Percentiles rank a stretch among this genome's conserved stretches.
These are phyloP conservation scores for Melitaea athalia DNA, from an alignment of 2,888 invertebrate species.

Conservation along the genomic window DNA sequence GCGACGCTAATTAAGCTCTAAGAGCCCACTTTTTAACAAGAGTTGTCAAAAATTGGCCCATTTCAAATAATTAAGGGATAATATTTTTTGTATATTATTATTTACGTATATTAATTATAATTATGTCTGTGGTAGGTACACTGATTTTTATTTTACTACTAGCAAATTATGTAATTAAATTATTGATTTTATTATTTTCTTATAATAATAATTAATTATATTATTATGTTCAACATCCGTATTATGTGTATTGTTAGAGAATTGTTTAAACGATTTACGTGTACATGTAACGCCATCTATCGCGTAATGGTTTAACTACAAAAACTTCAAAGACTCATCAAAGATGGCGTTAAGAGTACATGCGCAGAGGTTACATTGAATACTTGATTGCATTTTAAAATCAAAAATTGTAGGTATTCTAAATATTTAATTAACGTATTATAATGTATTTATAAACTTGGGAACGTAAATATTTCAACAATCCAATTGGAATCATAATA, in stretches of 20 bases:
- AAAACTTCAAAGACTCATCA: constrained; percentile 8
- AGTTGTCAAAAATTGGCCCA: no score
- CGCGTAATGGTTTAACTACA: constrained; percentile 15
- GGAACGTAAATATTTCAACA: background rate
- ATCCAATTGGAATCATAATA: background rate
- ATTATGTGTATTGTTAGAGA: background rate
- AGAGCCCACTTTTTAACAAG: no score
- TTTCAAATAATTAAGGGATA: no score
- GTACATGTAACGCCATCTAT: constrained; percentile 31
- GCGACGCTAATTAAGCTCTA: no score
- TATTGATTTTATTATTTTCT: no score
- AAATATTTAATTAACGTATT: background rate
- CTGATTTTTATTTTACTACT: no score
- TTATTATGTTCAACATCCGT: no score
- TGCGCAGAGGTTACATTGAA: constrained; percentile 24
- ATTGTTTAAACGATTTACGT: background rate
- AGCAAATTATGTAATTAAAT: no score
- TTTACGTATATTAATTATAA: background rate
- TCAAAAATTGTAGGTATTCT: background rate
- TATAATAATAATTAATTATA: no score
- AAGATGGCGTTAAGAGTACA: constrained; percentile 34
- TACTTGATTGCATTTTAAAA: background rate
- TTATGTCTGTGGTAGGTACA: no score
- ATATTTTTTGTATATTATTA: background rate
- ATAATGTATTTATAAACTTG: background rate